phyloP scores from a whole-genome alignment of 2,888 invertebrate species.

The Blastobasis adustella region DNA sequence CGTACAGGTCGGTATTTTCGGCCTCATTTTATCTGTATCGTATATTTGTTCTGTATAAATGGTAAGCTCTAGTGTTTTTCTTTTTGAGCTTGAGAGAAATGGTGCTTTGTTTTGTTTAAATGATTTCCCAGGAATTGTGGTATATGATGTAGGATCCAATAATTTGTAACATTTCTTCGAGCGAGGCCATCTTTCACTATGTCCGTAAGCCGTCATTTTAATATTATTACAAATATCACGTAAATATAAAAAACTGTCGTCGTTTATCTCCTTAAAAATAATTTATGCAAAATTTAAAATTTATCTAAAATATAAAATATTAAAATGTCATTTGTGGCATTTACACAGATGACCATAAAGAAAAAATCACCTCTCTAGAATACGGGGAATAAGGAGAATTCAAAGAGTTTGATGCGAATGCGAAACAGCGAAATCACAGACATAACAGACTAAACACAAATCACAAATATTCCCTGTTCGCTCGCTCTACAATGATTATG shows the following conservation, averaged over 20 bases:
- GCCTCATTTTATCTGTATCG: constrained; percentile 14
- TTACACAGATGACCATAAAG: too few species aligned
- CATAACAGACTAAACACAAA: too few species aligned
- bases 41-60: constrained; percentile 51
- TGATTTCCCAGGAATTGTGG: constrained; percentile 15
- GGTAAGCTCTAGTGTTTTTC: constrained; percentile 23
- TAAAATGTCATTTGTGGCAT: not conserved
- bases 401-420: not conserved
- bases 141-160: constrained; percentile 53
- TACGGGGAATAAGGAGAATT: not conserved
- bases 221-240: too few species aligned
- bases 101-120: constrained; percentile 30
- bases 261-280: too few species aligned
- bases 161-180: constrained; percentile 28
- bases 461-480: too few species aligned
- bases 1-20: constrained; percentile 42
- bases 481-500: too few species aligned
- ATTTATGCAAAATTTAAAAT: not conserved
- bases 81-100: constrained; percentile 41
- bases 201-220: too few species aligned
- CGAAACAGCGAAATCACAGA: not conserved
- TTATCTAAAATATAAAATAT: not conserved
- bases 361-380: too few species aligned
- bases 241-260: too few species aligned
- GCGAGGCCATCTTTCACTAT: not conserved